Base-by-base conservation (phyloP, 2,797 vertebrate species). In the Platalea minor region DNA sequence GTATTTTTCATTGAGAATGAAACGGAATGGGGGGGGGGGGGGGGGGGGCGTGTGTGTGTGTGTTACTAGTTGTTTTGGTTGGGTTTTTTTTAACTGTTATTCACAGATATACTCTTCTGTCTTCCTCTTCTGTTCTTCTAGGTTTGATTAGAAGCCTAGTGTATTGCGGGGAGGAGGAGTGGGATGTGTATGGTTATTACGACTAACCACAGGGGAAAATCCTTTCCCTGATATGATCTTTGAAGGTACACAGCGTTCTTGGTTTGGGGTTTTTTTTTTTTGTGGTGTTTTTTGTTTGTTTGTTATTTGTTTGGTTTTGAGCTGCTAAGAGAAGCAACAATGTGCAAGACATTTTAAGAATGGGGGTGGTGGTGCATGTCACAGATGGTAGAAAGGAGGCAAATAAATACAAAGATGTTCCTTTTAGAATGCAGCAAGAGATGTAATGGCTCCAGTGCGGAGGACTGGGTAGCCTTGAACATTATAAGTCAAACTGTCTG, bases 101-200 rank as follows among this genome's bases (percentile, higher is more conserved):
- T 97, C 85, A 57, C 48, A 91, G 92, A 78, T 85, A 95, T 68
- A 75, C 70, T 82, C 25, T 51, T 78, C 82, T 87, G 54, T 74
- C 53, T 88, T 76, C 83, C 39, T 80, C 18, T 64, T 75, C 13
- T 84, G 8, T 67, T 95, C 17, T 12, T 83, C 41, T 33, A 79
- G 85, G 61, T 96, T 96, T 93, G 92, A 94, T 96, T 93, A 92
- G 43, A 94, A 59, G 18, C 77, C 56, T 72, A 31, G 39, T 25
- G 57, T 83, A 31, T 84, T 93, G 73, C 89, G 68, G 84, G 79
- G 13, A 54, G 48, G 20, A 91, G 88, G 80, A 95, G 6, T 19
- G 51, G 69, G 33, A 41, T 80, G 56, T 50, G 24, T 80, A 13
- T 89, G 31, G 57, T 94, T 94, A 77, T 96, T 95, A 88, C 17